Base-by-base conservation (phyloP, 2,888 invertebrate species). In the Linnaemya vulpina region DNA sequence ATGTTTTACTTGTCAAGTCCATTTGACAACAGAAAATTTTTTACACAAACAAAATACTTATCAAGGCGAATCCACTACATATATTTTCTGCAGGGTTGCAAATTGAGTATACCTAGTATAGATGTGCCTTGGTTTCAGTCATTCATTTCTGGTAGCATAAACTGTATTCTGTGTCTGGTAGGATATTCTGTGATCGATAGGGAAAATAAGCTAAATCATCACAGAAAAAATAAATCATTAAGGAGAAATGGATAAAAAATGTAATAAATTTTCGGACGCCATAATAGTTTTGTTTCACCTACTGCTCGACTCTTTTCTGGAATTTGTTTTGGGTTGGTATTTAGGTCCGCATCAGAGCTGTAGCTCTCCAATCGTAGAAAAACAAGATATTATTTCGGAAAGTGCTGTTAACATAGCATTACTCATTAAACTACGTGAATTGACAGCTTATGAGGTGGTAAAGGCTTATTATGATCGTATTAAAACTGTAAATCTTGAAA, bases 381-480 rank as follows among this genome's bases (percentile, higher is more conserved):
- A 49, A 58, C 89, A 91, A 74, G 86, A 84, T 35, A 84, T 92
- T 55, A 87, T 95, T 35, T 88, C 93, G 8, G 94, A 95, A 89
- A 96, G 96, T 91, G 96, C 96, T 0, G 93, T 94, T 15, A 92
- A 94, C 13, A 90, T 97, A 84, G 96, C 96, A 0, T 91, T 93
- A 67, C 94, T 95, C 92, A 96, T 97, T 73, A 93, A 95, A 89
- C 93, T 93, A 65, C 93, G 93, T 68, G 93, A 95, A 89, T 86
- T 97, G 10, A 95, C 94, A 65, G 94, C 95, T 2, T 95, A 95
- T 89, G 94, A 95, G 84, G 94, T 97, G 20, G 96, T 97, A 0
- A 93, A 93, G 83, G 94, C 95, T 2, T 98, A 95, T 90, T 96
- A 97, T 86, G 94, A 96, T 65, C 94, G 98, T 87, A 97, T 97